These are phyloP conservation scores for Odocoileus virginianus DNA, from an alignment of 2,113 vertebrate genomes.

Conservation along the genomic window DNA sequence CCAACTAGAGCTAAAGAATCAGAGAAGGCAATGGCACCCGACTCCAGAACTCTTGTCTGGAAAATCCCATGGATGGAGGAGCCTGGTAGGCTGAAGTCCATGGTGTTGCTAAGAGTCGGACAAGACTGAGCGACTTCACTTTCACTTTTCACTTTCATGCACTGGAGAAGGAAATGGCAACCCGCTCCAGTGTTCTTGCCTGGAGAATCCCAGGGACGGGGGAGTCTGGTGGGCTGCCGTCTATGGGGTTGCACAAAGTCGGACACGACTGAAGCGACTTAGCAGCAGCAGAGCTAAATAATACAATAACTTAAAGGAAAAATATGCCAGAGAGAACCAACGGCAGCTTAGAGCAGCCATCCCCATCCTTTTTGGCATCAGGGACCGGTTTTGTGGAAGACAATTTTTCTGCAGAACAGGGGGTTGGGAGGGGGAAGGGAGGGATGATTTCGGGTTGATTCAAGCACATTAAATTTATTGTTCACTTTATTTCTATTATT, in stretches of 20 bases:
- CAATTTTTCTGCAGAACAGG: not conserved
- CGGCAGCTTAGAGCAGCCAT: rapidly evolving
- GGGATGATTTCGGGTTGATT: not conserved
- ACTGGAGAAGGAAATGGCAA: not conserved
- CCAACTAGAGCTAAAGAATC: not conserved
- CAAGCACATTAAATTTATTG: not conserved
- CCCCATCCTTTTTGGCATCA: not conserved
- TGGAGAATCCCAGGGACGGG: not conserved
- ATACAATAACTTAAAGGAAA: not conserved
- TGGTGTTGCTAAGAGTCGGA: rapidly evolving
- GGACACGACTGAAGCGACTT: not conserved
- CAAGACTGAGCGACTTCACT: not conserved
- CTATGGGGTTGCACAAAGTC: not conserved
- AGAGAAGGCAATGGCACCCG: not conserved
- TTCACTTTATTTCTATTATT: not conserved
- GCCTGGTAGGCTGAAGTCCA: rapidly evolving
- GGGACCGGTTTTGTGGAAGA: not conserved
- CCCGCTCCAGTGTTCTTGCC: not conserved
- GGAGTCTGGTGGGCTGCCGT: not conserved
- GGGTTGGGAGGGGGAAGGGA: not conserved
- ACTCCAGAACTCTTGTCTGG: not conserved
- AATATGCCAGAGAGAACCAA: not conserved
- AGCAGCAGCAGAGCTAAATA: not conserved
- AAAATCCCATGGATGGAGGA: not conserved
- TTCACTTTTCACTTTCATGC: not conserved